phyloP scores from a whole-genome alignment of 2,113 vertebrate species.

The Ammodytes dubius region DNA sequence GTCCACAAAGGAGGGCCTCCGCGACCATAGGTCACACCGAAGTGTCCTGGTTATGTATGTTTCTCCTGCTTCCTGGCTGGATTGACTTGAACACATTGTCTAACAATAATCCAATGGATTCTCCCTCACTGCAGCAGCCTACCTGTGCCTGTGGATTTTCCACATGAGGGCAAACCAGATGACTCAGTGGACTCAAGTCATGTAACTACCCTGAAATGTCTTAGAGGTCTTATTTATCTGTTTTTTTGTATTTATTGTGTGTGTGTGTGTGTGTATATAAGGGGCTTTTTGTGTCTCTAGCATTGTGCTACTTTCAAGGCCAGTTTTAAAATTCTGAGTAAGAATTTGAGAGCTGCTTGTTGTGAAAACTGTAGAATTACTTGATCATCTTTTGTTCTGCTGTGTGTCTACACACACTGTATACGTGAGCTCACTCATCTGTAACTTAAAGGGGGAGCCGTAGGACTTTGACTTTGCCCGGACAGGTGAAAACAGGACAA shows the following conservation, averaged over 20 bases:
- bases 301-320: slow-evolving; percentile 31
- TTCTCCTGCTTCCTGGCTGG: slow-evolving; percentile 40
- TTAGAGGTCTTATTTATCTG: slow-evolving; percentile 80
- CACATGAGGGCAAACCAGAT: slow-evolving; percentile 61
- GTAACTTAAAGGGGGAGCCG: slow-evolving; percentile 10
- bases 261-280: slow-evolving; percentile 41
- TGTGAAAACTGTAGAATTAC: slow-evolving; percentile 59
- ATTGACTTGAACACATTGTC: slow-evolving; percentile 48
- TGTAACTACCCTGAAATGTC: slow-evolving; percentile 78
- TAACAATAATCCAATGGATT: slow-evolving; percentile 61
- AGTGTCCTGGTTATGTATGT: slow-evolving; percentile 59
- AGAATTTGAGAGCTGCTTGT: slow-evolving; percentile 36
- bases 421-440: slow-evolving; percentile 53
- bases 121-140: slow-evolving; percentile 41
- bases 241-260: slow-evolving; percentile 80
- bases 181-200: slow-evolving; percentile 67
- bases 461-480: slow-evolving; percentile 30
- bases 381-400: slow-evolving; percentile 55
- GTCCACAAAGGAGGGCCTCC: slow-evolving; percentile 71
- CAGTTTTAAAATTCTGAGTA: slow-evolving; percentile 31
- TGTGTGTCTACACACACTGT: slow-evolving; percentile 69
- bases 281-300: not conserved
- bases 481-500: slow-evolving; percentile 4
- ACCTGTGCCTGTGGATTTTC: slow-evolving; percentile 62
- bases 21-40: slow-evolving; percentile 64